Evolutionary conservation across 1,140 invertebrate genomes (phyloP), one percentile per base, ranked within the genome.

Genomic region (Diachasma alloeum): DNA sequence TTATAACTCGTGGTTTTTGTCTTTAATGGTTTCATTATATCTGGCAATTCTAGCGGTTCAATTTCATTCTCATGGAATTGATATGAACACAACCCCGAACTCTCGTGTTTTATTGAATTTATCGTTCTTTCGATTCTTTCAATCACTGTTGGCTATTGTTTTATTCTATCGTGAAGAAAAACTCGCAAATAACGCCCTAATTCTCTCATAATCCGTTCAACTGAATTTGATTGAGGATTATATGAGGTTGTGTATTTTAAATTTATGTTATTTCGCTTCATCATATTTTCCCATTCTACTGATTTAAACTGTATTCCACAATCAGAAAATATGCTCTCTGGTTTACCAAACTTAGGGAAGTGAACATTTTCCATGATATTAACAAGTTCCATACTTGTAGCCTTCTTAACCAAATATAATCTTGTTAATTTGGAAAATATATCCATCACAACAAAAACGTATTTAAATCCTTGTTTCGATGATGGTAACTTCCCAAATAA

Each of bases 201-300:
- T 68, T 75, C 73, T 24, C 56, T 24, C 73, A 75, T 75, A 5
- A 68, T 59, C 37, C 73, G 63, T 75, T 75, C 73, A 0, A 75
- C 59, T 15, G 73, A 59, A 75, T 75, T 75, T 11, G 56, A 42
- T 17, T 75, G 73, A 10, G 73, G 73, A 67, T 75, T 75, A 26
- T 75, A 75, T 11, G 73, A 31, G 1, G 73, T 39, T 0, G 73
- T 75, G 17, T 42, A 67, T 37, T 17, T 46, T 9, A 22, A 26
- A 3, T 66, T 36, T 39, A 75, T 67, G 4, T 46, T 36, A 15
- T 66, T 17, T 68, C 22, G 11, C 24, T 39, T 39, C 5, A 46
- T 37, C 15, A 17, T n/a, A 4, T 4, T 17, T 36, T 68, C 15
- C 73, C 59, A 75, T 8, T 13, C 31, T 11, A 36, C 24, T 6